Percentiles rank a stretch among this genome's conserved stretches.
These are phyloP conservation scores for Odontamblyopus rebecca DNA, from an alignment of 2,797 vertebrate species.

Conservation along the genomic window DNA sequence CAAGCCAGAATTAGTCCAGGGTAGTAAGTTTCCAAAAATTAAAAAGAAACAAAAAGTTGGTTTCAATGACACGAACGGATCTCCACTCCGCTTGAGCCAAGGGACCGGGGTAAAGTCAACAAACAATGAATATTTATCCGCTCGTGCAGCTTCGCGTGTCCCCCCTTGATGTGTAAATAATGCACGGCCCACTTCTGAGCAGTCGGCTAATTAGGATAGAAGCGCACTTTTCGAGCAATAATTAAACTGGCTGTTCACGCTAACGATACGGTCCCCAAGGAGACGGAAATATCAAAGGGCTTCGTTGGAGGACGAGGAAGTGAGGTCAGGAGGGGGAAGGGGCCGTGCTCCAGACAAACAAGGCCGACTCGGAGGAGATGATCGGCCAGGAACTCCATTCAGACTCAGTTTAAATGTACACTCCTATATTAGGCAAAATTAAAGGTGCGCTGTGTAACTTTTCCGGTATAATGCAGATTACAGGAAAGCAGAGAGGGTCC, in stretches of 20 bases:
- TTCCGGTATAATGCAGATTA: no score
- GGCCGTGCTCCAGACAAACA: slow-evolving; percentile 21
- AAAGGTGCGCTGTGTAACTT: no score
- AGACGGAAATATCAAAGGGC: slow-evolving; percentile 67
- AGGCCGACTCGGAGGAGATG: neutral
- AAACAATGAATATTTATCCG: slow-evolving; percentile 81
- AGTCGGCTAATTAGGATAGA: slow-evolving; percentile 74
- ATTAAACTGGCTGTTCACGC: slow-evolving; percentile 70
- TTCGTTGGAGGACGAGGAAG: slow-evolving; percentile 56
- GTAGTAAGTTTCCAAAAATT: slow-evolving; percentile 50
- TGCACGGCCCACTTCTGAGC: slow-evolving; percentile 71
- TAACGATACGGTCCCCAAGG: slow-evolving; percentile 53
- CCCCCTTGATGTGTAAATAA: slow-evolving; percentile 82
- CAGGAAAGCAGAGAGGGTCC: no score
- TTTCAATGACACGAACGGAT: slow-evolving; percentile 38
- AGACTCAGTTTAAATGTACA: neutral
- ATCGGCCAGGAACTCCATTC: neutral
- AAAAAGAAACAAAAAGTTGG: slow-evolving; percentile 59
- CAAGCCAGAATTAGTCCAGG: slow-evolving; percentile 44
- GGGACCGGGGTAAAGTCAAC: slow-evolving; percentile 72
- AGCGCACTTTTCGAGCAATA: slow-evolving; percentile 73
- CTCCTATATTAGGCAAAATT: no score
- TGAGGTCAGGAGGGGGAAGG: slow-evolving; percentile 31
- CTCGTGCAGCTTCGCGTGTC: slow-evolving; percentile 47
- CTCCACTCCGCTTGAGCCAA: slow-evolving; percentile 47